Base-by-base conservation (phyloP, 2,113 vertebrate genomes). In the Larimichthys polyactis region DNA sequence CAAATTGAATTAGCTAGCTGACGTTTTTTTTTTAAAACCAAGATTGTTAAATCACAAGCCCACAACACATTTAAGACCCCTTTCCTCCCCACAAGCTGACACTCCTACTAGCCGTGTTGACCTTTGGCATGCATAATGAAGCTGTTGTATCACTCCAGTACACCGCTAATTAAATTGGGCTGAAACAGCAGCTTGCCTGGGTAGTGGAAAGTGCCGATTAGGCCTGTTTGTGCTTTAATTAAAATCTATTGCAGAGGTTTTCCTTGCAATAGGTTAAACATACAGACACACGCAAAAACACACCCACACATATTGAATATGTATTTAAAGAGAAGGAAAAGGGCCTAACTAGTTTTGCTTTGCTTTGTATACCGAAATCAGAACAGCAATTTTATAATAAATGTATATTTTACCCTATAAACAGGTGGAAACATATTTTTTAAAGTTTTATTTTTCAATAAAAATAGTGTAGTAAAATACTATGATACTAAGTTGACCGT, bases 51-150 rank as follows among this genome's bases (percentile, higher is more conserved):
- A 91, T 89, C 82, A 85, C 81, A 62, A 84, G 71, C 65, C 71
- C 83, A 75, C 76, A 79, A 82, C 88, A 81, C 76, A 85, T 90
- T 91, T 78, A 87, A 85, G 81, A 86, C 44, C 60, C 72, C n/a
- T 65, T 70, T 59, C 12, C 14, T 57, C 55, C 84, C 76, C 86
- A 83, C 55, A 27, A 51, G 81, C 87, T 90, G 82, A 90, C 84
- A 83, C 82, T 69, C 90, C 80, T 63, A 57, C 79, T 57, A 51
- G 73, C 80, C 71, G 27, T 72, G 79, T 83, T 93, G 93, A 94
- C 91, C 92, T 93, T 92, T 94, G 92, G 87, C 92, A 83, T 89
- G 71, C 84, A 89, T 92, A 94, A 95, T 95, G 90, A 93, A 93
- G 92, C 88, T 71, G 76, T 87, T 91, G 84, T 89, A 89, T 94